Evolutionary conservation across 2,888 invertebrate genomes (phyloP).

Genomic region (Papilio elwesi): DNA sequence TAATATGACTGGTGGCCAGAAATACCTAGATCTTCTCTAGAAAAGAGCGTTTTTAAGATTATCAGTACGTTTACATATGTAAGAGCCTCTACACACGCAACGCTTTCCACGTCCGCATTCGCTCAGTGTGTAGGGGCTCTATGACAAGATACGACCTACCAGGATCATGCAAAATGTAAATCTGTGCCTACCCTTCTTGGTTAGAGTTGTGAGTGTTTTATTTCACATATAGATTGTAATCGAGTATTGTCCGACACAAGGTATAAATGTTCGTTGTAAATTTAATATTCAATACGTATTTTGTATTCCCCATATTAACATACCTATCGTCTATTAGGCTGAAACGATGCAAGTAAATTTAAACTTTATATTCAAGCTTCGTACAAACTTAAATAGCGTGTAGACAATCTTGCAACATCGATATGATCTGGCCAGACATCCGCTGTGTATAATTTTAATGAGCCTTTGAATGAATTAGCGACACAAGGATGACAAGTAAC

Average conservation of each 20-base stretch:
- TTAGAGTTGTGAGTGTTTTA: not conserved
- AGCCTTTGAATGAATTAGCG: not conserved
- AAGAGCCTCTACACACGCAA: too few species aligned
- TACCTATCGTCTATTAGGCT: not conserved
- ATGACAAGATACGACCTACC: too few species aligned
- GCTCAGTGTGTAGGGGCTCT: too few species aligned
- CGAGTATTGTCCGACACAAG: not conserved
- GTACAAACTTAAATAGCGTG: not conserved
- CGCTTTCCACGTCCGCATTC: too few species aligned
- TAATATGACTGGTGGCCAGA: too few species aligned
- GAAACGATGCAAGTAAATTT: not conserved
- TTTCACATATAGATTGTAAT: not conserved
- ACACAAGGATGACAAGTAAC: not conserved
- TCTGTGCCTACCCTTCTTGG: not conserved
- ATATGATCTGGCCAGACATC: conserved; percentile 1
- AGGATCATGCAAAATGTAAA: not conserved
- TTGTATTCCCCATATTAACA: conserved; percentile 5
- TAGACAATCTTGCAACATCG: not conserved
- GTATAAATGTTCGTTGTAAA: not conserved
- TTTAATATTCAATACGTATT: conserved; percentile 11
- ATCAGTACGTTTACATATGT: too few species aligned
- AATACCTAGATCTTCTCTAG: too few species aligned
- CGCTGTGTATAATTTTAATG: conserved; percentile 8
- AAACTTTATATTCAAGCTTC: not conserved
- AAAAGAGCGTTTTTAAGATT: too few species aligned